Percentiles rank a stretch among this genome's conserved stretches.
phyloP scores from a whole-genome alignment of 2,797 vertebrate genomes.

The Chlorospingus semifuscus region DNA sequence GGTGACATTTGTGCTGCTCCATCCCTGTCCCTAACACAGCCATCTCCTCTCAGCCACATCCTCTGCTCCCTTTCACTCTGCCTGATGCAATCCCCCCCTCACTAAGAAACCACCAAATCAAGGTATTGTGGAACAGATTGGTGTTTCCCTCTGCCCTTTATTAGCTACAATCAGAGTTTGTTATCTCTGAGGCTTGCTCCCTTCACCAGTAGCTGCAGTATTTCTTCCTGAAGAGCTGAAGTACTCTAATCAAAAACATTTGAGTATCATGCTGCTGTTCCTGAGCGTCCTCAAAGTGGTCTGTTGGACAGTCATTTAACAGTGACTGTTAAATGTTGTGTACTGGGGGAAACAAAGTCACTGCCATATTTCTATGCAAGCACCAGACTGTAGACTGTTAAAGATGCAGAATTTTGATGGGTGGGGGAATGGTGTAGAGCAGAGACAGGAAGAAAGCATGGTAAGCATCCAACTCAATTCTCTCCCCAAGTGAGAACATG shows the following conservation, averaged over 20 bases:
- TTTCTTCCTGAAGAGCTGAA: not conserved
- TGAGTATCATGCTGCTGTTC: not conserved
- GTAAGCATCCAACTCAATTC: not conserved
- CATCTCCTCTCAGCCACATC: not conserved
- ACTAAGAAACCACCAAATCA: not conserved
- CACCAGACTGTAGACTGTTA: not conserved
- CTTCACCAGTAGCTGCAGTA: not conserved
- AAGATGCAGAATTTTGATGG: not conserved
- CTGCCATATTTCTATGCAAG: not conserved
- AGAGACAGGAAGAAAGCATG: not conserved
- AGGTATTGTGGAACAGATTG: not conserved
- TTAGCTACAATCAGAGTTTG: not conserved
- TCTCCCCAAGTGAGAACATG: not conserved
- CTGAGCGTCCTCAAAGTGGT: not conserved
- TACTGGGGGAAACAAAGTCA: not conserved
- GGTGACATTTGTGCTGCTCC: not conserved
- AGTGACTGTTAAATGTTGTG: not conserved
- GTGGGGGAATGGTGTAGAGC: accelerated
- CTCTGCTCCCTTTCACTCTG: not conserved
- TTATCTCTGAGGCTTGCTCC: not conserved
- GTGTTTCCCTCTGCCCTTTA: not conserved
- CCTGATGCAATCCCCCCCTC: not conserved
- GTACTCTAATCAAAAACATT: not conserved
- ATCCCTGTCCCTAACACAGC: not conserved
- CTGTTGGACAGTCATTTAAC: too few relatives aligned